Evolutionary conservation across 2,113 vertebrate species (phyloP).

Genomic region (Diphyllodes magnificus): DNA sequence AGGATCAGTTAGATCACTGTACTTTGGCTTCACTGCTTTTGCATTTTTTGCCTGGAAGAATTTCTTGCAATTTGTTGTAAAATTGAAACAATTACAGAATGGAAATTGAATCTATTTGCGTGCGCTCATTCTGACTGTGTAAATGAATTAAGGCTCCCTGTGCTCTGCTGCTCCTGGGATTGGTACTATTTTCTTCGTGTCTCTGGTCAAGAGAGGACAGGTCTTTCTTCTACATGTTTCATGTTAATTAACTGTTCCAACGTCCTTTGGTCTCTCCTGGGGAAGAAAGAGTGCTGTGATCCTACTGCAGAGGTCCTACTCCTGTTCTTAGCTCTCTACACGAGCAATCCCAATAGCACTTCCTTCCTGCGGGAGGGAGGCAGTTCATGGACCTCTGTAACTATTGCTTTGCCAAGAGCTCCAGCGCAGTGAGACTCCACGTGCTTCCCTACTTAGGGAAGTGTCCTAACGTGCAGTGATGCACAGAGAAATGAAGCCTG

Average conservation of each 20-base stretch:
- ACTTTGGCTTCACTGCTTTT: slow-evolving; percentile 5
- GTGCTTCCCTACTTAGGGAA: neutral
- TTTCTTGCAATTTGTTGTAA: slow-evolving; percentile 14
- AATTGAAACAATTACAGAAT: slow-evolving; percentile 11
- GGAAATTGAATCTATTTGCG: neutral
- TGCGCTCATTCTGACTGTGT: neutral
- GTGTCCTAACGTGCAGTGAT: neutral
- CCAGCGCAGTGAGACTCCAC: neutral
- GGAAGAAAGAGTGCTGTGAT: neutral
- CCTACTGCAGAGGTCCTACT: neutral
- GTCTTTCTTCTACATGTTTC: neutral
- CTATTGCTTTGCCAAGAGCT: neutral
- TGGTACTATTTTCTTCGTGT: neutral
- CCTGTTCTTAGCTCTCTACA: neutral
- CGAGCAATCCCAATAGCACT: neutral
- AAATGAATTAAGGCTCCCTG: neutral
- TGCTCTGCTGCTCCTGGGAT: neutral
- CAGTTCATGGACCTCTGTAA: neutral
- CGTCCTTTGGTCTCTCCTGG: neutral
- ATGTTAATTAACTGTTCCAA: neutral
- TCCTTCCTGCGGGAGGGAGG: neutral
- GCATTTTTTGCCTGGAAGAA: slow-evolving; percentile 27
- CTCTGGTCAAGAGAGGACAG: neutral
- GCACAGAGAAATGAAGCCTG: neutral
- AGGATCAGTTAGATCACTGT: slow-evolving; percentile 1